A percentile compares a stretch with the other conserved stretches of the same genome.
Evolutionary conservation across 2,797 vertebrate genomes (phyloP).

Genomic region (Trichosurus vulpecula): DNA sequence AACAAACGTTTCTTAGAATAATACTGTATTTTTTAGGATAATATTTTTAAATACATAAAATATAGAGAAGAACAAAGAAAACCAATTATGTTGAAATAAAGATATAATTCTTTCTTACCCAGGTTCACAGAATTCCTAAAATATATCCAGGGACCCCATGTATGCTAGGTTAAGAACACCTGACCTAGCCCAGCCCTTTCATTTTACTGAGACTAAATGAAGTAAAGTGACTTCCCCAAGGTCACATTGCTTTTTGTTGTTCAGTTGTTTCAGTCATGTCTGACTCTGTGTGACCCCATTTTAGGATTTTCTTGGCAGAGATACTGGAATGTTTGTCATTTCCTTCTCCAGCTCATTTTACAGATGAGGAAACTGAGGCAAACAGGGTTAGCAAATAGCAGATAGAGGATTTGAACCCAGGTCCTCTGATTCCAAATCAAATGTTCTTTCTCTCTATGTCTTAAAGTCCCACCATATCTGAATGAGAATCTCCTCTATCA

Average conservation of each 20-base stretch:
- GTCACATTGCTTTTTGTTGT: background rate
- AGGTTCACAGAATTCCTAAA: background rate
- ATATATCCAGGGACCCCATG: background rate
- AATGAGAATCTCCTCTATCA: background rate
- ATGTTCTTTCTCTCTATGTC: background rate
- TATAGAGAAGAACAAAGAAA: background rate
- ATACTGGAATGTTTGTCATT: too few relatives aligned
- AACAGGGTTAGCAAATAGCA: too few relatives aligned
- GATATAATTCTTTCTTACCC: background rate
- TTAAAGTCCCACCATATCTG: background rate
- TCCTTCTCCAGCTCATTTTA: background rate
- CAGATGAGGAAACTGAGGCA: background rate
- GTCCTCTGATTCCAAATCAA: background rate
- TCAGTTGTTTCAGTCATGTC: too few relatives aligned
- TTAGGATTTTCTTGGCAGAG: too few relatives aligned
- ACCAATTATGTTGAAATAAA: background rate
- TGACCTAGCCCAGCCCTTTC: background rate
- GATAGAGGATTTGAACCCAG: background rate
- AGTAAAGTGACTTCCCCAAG: background rate
- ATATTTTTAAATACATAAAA: background rate
- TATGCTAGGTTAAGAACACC: background rate
- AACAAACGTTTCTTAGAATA: background rate
- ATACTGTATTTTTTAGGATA: background rate
- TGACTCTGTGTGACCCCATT: too few relatives aligned
- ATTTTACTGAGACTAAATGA: background rate